phyloP scores from a whole-genome alignment of 2,113 vertebrate species.

The Corvus cornix region DNA sequence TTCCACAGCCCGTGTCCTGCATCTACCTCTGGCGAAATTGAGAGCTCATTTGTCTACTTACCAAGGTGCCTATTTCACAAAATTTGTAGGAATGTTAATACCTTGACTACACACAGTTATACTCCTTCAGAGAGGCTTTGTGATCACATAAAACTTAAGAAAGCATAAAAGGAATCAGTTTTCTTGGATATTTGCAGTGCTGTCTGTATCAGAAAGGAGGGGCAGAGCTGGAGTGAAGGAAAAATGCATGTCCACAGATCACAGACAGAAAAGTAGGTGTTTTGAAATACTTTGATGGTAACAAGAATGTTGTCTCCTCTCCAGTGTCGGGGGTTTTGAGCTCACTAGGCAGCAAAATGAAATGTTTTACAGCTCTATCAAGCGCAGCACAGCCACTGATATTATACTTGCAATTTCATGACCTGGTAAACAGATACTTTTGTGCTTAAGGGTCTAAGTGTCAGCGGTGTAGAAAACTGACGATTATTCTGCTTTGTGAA shows the following conservation, averaged over 20 bases:
- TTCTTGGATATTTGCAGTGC: not conserved
- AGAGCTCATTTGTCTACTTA: not conserved
- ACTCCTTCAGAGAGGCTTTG: not conserved
- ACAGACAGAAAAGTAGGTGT: not conserved
- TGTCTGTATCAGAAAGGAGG: not conserved
- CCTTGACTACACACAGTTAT: not conserved
- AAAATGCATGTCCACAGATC: not conserved
- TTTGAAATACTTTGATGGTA: not conserved
- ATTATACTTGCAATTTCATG: conserved; percentile 57
- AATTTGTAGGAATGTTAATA: not conserved
- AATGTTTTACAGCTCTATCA: not conserved
- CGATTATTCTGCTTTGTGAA: conserved; percentile 29
- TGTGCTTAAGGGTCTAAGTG: conserved; percentile 22
- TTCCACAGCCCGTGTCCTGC: not conserved
- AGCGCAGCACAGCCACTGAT: conserved; percentile 19
- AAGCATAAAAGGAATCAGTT: not conserved
- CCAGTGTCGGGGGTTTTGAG: not conserved
- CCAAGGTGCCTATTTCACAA: not conserved
- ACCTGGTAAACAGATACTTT: conserved; percentile 48
- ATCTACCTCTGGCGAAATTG: not conserved
- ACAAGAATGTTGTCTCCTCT: not conserved
- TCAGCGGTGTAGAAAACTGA: conserved; percentile 14
- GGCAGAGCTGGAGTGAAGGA: not conserved
- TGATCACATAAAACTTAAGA: not conserved
- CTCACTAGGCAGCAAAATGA: conserved; percentile 51